Base-by-base conservation (phyloP, 2,888 invertebrate species). In the Phengaris arion region DNA sequence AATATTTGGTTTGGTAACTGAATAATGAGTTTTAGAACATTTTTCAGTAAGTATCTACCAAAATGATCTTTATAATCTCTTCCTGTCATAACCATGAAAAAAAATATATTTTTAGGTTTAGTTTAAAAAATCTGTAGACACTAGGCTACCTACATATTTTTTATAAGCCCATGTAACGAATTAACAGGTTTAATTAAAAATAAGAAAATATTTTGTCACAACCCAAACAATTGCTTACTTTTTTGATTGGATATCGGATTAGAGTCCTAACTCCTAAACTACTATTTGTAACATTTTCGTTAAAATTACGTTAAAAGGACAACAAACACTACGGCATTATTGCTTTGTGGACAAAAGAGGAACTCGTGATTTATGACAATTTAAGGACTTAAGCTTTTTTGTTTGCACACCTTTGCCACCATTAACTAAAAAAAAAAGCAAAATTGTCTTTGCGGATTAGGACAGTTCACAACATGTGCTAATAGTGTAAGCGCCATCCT, bases 381-480 rank as follows among this genome's bases (percentile, higher is more conserved):
- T 35, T 35, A 35, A 35, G 22, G 9, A 15, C 22, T 59, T 22
- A 59, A 22, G 22, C 15, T 22, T 59, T 64, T 45, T 45, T 35
- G 64, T 64, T 64, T 45, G 64, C 35, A 64, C 64, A 64, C 64
- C 64, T 64, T 64, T 64, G 64, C 64, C 64, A 64, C 35, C 35
- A 59, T 22, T 59, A 22, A 57, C 15, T 57, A n/a, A 8, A 9
- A 59, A 22, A 64, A 64, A 52, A 52, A 64, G 8, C 6, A 35
- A 64, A 35, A 64, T 35, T 59, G 59, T 45, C 45, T 35, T 12
- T 45, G 64, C 35, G 64, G 64, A 64, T 64, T 64, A 64, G 64
- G 64, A 12, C 35, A 45, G 45, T 64, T 64, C 64, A 45, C 64
- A 64, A 64, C 64, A 64, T 64, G 64, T 64, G 64, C 64, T 64